phyloP scores from a whole-genome alignment of 2,888 invertebrate species.

The Hydroisotoma schaefferi region DNA sequence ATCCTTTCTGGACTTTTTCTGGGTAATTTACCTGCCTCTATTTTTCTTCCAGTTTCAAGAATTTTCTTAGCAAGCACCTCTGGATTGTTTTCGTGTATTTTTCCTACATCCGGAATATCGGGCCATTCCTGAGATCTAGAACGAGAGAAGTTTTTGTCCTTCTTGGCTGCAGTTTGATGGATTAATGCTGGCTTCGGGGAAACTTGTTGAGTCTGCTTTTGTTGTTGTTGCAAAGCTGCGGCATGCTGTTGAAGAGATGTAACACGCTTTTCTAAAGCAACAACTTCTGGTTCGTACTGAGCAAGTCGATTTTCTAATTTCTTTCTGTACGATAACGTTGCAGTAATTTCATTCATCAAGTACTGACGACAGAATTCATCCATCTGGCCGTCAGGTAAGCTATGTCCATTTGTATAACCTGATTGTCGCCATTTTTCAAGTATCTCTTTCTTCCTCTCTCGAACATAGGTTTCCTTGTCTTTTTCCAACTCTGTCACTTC shows the following conservation, averaged over 20 bases:
- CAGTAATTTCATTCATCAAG: constrained; percentile 70
- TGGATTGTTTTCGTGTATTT: constrained; percentile 88
- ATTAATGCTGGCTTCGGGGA: constrained; percentile 13
- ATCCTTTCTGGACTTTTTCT: constrained; percentile 28
- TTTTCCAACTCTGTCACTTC: constrained; percentile 69
- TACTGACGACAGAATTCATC: constrained; percentile 38
- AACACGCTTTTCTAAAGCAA: constrained; percentile 64
- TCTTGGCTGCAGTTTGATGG: constrained; percentile 4
- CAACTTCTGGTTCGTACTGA: constrained; percentile 73
- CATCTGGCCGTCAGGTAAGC: constrained; percentile 52
- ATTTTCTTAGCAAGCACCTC: constrained; percentile 86
- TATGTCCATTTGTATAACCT: constrained; percentile 42
- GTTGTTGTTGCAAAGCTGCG: constrained; percentile 32
- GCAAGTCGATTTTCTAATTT: constrained; percentile 73
- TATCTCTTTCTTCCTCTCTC: constrained; percentile 70
- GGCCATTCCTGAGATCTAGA: constrained; percentile 87
- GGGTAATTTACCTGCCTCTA: constrained; percentile 72
- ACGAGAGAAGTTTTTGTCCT: constrained; percentile 51
- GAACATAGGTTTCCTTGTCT: constrained; percentile 69
- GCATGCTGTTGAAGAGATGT: constrained; percentile 55
- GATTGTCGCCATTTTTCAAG: constrained; percentile 62
- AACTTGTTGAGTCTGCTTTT: constrained; percentile 26
- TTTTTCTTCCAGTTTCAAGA: constrained; percentile 80
- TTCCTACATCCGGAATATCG: constrained; percentile 76
- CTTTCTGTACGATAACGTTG: constrained; percentile 77